Percentiles rank a stretch among this genome's conserved stretches.
These are phyloP conservation scores for Dipodomys merriami DNA, from an alignment of 2,113 vertebrate genomes.

Conservation along the genomic window DNA sequence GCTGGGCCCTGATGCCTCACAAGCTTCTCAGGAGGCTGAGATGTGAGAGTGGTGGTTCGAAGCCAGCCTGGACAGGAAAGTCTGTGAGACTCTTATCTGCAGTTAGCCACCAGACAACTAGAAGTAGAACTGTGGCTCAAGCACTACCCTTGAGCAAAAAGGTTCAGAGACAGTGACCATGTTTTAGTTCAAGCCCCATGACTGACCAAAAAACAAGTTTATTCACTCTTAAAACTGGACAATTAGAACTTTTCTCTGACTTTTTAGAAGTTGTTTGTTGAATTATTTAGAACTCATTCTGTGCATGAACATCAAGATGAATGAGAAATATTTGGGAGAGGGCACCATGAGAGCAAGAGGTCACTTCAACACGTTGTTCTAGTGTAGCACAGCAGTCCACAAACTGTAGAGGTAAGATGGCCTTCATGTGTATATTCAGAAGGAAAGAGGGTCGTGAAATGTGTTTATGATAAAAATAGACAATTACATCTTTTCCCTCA, in stretches of 20 bases:
- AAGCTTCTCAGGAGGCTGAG: too few species aligned
- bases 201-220: too few species aligned
- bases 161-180: too few species aligned
- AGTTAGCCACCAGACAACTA: too few species aligned
- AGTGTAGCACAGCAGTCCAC: neutral
- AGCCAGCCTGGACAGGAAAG: too few species aligned
- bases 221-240: neutral
- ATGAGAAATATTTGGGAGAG: neutral
- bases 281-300: slow-evolving; percentile 37
- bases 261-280: slow-evolving; percentile 9
- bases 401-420: neutral
- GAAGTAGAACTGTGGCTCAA: too few species aligned
- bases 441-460: neutral
- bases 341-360: neutral
- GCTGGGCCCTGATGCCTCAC: too few species aligned
- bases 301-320: neutral
- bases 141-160: too few species aligned
- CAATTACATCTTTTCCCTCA: neutral
- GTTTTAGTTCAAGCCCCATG: too few species aligned
- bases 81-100: too few species aligned
- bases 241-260: slow-evolving; percentile 47
- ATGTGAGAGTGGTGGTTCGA: too few species aligned
- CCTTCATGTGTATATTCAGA: neutral
- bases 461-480: neutral
- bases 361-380: neutral